Evolutionary conservation across 2,888 invertebrate species (phyloP).

Genomic region (Tetragnatha montana): DNA sequence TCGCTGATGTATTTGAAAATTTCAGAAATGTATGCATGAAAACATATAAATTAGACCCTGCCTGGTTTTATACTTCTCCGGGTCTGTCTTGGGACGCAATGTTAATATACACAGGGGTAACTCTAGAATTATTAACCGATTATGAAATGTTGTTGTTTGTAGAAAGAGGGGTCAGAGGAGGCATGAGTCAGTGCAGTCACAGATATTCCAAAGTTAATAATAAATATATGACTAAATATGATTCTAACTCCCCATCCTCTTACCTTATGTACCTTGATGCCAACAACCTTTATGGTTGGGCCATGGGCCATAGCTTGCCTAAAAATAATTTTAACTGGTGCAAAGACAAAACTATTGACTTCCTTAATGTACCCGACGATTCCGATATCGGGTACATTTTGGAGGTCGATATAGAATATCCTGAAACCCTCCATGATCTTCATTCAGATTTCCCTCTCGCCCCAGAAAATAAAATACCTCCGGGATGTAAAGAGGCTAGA

Average conservation of each 20-base stretch:
- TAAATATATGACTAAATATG: neutral
- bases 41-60: constrained; percentile 55
- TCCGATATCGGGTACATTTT: constrained; percentile 25
- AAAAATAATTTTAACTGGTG: too few species aligned
- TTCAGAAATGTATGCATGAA: constrained; percentile 73
- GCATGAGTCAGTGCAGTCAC: constrained; percentile 35
- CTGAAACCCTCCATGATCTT: constrained; percentile 8
- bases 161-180: constrained; percentile 70
- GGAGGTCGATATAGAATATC: constrained; percentile 54
- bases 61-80: constrained; percentile 72
- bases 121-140: constrained; percentile 5
- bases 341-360: too few species aligned
- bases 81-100: constrained; percentile 74
- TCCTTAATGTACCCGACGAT: neutral
- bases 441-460: constrained; percentile 53
- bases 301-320: constrained; percentile 61
- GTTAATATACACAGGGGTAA: constrained; percentile 69
- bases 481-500: neutral
- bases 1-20: constrained; percentile 75
- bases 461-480: constrained; percentile 45
- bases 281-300: constrained; percentile 72
- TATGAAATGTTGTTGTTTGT: neutral
- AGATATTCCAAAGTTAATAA: constrained; percentile 37
- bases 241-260: neutral
- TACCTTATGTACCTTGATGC: constrained; percentile 66